Conservation (phyloP, 2,888 invertebrate genomes). For the Miltochrista miniata region DNA sequence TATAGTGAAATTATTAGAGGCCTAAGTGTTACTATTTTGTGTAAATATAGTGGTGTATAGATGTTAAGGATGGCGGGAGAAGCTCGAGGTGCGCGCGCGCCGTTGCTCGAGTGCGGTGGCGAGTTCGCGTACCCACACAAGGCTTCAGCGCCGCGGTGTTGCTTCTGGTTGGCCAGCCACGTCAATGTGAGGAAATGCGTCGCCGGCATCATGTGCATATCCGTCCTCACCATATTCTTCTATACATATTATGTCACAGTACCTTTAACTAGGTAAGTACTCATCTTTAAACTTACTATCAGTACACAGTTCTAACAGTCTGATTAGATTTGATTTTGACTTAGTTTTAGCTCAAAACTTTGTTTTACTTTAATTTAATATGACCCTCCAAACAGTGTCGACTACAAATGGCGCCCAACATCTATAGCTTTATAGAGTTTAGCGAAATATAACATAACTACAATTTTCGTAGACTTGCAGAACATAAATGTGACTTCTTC, state of each 20-base stretch:
- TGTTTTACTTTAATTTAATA: no score
- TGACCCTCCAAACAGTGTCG: no score
- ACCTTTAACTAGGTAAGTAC: conserved; percentile 89
- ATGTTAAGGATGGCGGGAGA: conserved; percentile 73
- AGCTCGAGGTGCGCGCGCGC: conserved; percentile 63
- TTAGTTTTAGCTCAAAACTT: no score
- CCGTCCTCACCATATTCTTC: conserved; percentile 91
- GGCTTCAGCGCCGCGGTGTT: conserved; percentile 76
- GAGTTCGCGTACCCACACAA: conserved; percentile 65
- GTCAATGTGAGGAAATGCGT: conserved; percentile 92
- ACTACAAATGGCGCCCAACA: background rate
- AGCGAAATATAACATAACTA: no score
- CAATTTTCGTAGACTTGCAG: no score
- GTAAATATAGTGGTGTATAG: conserved; percentile 80
- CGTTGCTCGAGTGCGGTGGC: conserved; percentile 70
- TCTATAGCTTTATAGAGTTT: no score
- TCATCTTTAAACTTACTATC: background rate
- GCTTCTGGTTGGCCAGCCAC: conserved; percentile 86
- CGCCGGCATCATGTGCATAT: conserved; percentile 88
- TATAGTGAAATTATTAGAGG: conserved; percentile 67
- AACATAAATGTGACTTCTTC: no score
- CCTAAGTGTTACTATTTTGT: conserved; percentile 79
- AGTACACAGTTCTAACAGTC: no score
- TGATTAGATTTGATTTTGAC: no score
- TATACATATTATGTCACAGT: conserved; percentile 92